Base-by-base conservation (phyloP, 2,888 invertebrate species). In the Drosophila pseudotakahashii region DNA sequence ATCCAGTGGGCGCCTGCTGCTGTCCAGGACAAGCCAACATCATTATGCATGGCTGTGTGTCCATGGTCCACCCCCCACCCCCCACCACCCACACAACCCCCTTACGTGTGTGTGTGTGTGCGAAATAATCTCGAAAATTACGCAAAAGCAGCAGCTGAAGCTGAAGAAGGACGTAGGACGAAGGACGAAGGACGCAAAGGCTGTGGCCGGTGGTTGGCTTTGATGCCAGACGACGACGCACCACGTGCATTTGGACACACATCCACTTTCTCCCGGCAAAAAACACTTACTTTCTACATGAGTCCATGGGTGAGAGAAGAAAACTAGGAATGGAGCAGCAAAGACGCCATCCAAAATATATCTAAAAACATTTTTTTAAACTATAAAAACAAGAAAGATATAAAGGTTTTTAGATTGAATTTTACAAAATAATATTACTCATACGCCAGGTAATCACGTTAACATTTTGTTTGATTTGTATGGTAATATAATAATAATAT, bases 81-180 rank as follows among this genome's bases (percentile, higher is more conserved):
- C 36, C 13, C 36, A 13, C 55, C 47, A 7, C 53, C 10, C 30
- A 30, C 47, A 32, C 32, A 34, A 32, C 37, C 34, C 55, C 34
- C 26, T 16, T 55, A 39, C 30, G 7, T 30, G 66, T 58, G 62
- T 78, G 80, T 78, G 80, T 79, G 75, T 83, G 80, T 88, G 83
- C 88, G 77, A 84, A 84, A 84, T 84, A 84, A 84, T 88, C 86
- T 84, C 88, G 88, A 86, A 84, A 84, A 84, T 84, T 84, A 88
- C 88, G 88, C 88, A 84, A 88, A 84, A 83, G 82, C 48, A 88
- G 88, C 88, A 85, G 79, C 67, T 70, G 73, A 75, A 73, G 64
- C 73, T 7, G 9, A 79, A 75, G 55, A 55, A 55, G 67, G 68
- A 72, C 60, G 53, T 34, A 58, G 70, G 47, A 64, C 73, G 71